These are phyloP conservation scores for Callipepla squamata DNA, from an alignment of 2,113 vertebrate genomes.

Conservation along the genomic window DNA sequence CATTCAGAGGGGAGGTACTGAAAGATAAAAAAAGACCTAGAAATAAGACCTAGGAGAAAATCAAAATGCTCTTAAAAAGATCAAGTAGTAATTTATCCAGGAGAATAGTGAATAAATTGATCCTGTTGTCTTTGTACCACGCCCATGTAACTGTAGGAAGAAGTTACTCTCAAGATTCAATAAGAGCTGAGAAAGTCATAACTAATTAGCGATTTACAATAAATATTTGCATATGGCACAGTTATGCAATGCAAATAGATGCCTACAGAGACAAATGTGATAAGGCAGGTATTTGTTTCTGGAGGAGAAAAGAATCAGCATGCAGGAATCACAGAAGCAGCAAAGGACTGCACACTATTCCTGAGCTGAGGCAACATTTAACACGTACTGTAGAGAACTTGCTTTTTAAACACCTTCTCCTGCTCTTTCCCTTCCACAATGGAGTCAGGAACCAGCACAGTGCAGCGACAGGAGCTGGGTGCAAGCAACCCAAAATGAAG, in stretches of 20 bases:
- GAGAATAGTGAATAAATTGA: not conserved
- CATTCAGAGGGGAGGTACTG: not conserved
- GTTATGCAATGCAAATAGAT: not conserved
- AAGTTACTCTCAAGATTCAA: not conserved
- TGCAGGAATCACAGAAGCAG: not conserved
- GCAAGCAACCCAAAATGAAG: not conserved
- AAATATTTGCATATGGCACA: not conserved
- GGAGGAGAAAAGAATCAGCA: not conserved
- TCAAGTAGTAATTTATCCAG: not conserved
- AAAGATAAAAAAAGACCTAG: not conserved
- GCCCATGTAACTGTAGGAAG: not conserved
- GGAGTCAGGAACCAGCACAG: not conserved
- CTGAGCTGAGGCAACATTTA: not conserved
- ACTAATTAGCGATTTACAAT: not conserved
- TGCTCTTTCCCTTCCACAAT: not conserved
- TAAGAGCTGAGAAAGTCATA: not conserved
- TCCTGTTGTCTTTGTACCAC: not conserved
- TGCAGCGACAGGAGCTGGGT: too few relatives aligned
- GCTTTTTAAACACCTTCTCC: not conserved
- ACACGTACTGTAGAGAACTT: not conserved
- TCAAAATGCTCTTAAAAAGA: not conserved
- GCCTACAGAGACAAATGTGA: not conserved
- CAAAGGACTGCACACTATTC: not conserved
- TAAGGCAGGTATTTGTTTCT: not conserved
- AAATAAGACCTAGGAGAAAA: not conserved